These are phyloP conservation scores for Erpornis zantholeuca DNA, from an alignment of 2,113 vertebrate genomes.

Conservation along the genomic window DNA sequence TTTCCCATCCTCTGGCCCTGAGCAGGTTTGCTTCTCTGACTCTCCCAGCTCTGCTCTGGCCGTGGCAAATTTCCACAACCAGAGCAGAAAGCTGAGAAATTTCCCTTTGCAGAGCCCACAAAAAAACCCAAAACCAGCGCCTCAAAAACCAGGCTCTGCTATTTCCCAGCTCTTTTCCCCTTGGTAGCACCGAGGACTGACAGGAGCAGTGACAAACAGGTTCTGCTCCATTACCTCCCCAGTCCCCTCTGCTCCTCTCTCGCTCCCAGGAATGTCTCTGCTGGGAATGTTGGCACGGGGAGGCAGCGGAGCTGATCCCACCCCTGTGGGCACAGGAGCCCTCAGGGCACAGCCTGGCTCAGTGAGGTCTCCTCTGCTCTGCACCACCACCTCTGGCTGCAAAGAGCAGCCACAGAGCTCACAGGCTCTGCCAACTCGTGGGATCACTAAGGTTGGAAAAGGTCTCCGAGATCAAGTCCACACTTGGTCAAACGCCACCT, in stretches of 20 bases:
- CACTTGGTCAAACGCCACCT: neutral
- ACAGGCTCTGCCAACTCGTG: neutral
- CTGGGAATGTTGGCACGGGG: neutral
- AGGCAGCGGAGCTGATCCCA: accelerated
- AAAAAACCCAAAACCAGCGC: accelerated
- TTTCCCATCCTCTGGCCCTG: no score
- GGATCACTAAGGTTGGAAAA: neutral
- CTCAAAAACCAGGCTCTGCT: neutral
- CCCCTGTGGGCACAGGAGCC: neutral
- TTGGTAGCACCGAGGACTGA: neutral
- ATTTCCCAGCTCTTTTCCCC: neutral
- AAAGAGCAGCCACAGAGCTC: accelerated
- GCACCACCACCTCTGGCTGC: neutral
- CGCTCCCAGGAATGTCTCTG: neutral
- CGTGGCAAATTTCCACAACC: no score
- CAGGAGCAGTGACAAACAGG: neutral
- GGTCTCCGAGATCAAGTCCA: neutral
- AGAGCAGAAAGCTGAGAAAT: no score
- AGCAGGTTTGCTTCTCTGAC: no score
- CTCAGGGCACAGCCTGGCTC: accelerated
- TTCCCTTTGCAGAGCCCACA: no score
- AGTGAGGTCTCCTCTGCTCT: accelerated
- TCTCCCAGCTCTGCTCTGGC: no score
- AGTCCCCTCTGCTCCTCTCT: neutral
- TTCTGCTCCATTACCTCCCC: neutral